phyloP scores from a whole-genome alignment of 2,113 vertebrate genomes.

The Eubucco bourcierii region DNA sequence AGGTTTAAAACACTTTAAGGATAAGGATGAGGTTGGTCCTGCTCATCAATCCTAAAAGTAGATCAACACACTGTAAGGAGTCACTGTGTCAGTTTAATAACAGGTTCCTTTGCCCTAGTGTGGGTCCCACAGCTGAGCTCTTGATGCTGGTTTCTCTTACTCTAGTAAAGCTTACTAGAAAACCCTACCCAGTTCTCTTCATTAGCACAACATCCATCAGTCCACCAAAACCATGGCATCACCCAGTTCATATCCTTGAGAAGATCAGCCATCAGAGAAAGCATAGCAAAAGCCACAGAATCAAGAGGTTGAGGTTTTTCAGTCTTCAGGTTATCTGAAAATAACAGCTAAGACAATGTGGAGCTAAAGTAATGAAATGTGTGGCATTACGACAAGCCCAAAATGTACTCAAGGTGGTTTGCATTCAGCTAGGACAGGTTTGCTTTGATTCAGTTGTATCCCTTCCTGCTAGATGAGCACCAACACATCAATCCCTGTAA shows the following conservation, averaged over 20 bases:
- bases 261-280: background rate
- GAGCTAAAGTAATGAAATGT: background rate
- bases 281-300: background rate
- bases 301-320: rapidly evolving
- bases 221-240: background rate
- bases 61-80: background rate
- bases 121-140: rapidly evolving
- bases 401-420: background rate
- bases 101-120: rapidly evolving
- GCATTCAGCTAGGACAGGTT: background rate
- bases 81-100: background rate
- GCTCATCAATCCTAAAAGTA: background rate
- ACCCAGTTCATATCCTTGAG: background rate
- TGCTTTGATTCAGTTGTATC: background rate
- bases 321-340: background rate
- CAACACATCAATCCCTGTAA: background rate
- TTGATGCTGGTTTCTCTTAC: background rate
- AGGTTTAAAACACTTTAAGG: too few relatives aligned
- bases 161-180: background rate
- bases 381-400: background rate
- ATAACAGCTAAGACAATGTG: background rate
- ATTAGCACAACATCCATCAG: background rate
- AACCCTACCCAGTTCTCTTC: background rate
- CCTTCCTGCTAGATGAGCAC: background rate
- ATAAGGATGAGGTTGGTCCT: background rate